Evolutionary conservation across 2,113 vertebrate species (phyloP), one percentile per base, ranked within the genome.

Genomic region (Orycteropus afer): DNA sequence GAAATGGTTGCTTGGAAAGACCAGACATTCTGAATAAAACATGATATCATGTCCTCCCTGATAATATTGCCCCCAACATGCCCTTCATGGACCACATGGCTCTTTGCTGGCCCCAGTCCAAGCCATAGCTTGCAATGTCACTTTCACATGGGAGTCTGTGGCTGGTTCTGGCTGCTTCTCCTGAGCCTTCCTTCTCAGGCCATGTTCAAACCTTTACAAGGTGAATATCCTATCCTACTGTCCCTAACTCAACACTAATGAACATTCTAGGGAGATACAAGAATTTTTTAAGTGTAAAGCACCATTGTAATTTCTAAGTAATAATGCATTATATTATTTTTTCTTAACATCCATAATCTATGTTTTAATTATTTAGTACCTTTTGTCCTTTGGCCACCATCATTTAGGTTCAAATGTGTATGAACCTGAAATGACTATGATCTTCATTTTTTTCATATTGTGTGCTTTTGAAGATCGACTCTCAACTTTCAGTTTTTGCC

Each of bases 21-120:
- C 7, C 45, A 94, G 85, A 65, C 87, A 78, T 87, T 92, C 96
- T 81, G 61, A 79, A n/a, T 92, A 78, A 93, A 97, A 84, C 53
- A 15, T 83, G 69, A 94, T 74, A 27, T 53, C 25, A 23, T 0
- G 29, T 91, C 73, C 73, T 97, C 93, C 74, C 59, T 65, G 61
- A 65, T 57, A 80, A 51, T 65, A 42, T 32, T 57, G 40, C 79
- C 27, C 51, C 81, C 84, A 78, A 42, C 2, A 32, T 47, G 34
- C 59, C 53, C 15, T 59, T 51, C 8, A 3, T 23, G 25, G 18
- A 42, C 12, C 51, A 25, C 37, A 7, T 85, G 57, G 93, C 93
- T 93, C 61, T 73, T 23, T 20, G 6, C 65, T 93, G 94, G 65
- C 84, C 37, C 40, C n/a, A 55, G 51, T 83, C 79, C 81, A 90